Base-by-base conservation (phyloP, 2,113 vertebrate genomes). In the Lutjanus erythropterus region DNA sequence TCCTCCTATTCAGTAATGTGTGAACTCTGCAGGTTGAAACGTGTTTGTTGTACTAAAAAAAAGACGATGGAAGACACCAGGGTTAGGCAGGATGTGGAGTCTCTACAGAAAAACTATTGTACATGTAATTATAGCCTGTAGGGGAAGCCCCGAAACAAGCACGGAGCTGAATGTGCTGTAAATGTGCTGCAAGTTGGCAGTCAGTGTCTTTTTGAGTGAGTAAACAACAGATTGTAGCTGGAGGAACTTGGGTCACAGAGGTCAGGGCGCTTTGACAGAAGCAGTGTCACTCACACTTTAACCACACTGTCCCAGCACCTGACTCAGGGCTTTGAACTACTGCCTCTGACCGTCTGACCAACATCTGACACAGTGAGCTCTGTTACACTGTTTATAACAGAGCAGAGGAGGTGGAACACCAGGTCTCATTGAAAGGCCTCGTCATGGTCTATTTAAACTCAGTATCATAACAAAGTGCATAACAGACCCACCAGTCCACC, bases 11-110 rank as follows among this genome's bases (percentile, higher is more conserved):
- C 23, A 52, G 15, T 41, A 21, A 41, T 47, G 52, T 71, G 62
- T 60, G 52, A 77, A 71, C 53, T 53, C 58, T 39, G 41, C 47
- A 55, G 25, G 33, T 31, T 16, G 47, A 66, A 21, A 46, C 15
- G 0, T 46, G 41, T 50, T 56, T 66, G 41, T 42, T 58, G 58
- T 31, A 25, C 31, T 50, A 21, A 44, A 21, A 71, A 27, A 5
- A 31, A 47, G 21, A 55, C 33, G 29, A 18, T 29, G 11, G 19
- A 11, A 61, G 62, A 31, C 5, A n/a, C n/a, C 2, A 4, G 31
- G 49, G 49, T 55, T 58, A 1, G 14, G 50, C 78, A 73, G 73
- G 83, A 81, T 85, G 72, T 75, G 71, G 50, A 47, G 18, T 56
- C 61, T 39, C 56, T 56, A 69, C 33, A 50, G 42, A 56, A 67